Percentiles rank a stretch among this genome's conserved stretches.
These are phyloP conservation scores for Harpagoxenus sublaevis DNA, from an alignment of 2,888 invertebrate genomes.

Conservation along the genomic window DNA sequence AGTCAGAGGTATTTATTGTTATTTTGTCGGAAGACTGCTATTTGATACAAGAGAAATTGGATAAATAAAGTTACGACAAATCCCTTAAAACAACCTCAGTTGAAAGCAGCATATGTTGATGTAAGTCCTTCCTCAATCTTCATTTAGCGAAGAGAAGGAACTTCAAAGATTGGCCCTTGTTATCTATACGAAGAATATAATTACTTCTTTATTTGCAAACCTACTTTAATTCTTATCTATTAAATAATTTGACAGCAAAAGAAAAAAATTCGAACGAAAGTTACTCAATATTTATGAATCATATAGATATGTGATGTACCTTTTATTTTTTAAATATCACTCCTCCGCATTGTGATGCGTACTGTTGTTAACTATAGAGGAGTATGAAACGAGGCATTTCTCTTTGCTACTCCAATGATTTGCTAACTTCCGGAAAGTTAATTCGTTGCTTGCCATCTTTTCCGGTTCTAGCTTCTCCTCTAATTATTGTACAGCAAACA, in stretches of 20 bases:
- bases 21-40: neutral
- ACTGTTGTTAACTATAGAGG: neutral
- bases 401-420: neutral
- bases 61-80: constrained; percentile 1
- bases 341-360: neutral
- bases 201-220: neutral
- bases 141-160: neutral
- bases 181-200: neutral
- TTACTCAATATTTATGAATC: neutral
- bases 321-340: neutral
- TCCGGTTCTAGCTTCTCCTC: neutral
- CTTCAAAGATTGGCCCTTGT: neutral
- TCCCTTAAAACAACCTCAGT: neutral
- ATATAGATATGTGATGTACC: neutral
- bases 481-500: constrained; percentile 40
- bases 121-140: neutral
- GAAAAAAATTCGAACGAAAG: too few species aligned
- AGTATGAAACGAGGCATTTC: neutral
- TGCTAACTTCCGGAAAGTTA: neutral
- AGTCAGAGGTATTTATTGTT: constrained; percentile 31
- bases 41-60: neutral
- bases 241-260: neutral
- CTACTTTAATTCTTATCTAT: neutral
- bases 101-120: neutral
- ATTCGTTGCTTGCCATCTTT: constrained; percentile 13